Evolutionary conservation across 1,140 invertebrate species (phyloP), one percentile per base, ranked within the genome.

Genomic region (Hycleus cichorii): DNA sequence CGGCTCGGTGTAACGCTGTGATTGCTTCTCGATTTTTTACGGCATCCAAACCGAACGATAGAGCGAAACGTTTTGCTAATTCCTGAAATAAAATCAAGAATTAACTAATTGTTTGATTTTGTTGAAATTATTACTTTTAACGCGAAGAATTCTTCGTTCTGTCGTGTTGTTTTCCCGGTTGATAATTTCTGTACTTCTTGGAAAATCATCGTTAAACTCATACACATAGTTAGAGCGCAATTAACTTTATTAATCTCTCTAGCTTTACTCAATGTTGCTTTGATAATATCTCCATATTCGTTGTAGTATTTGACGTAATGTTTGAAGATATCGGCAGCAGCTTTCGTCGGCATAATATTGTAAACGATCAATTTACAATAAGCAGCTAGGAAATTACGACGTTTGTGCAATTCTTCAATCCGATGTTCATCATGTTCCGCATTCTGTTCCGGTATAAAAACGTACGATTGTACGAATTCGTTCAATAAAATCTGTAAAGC

Each of bases 261-360:
- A 1, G 93, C 92, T 78, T 98, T 98, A 50, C 91, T 90, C 63
- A 99, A 77, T 1, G 96, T 97, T 8, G 90, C 88, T 78, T 99
- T 99, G 50, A 99, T 97, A 51, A 99, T 99, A 74, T 99, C 97
- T n/a, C 97, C 97, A 79, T 97, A 99, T 74, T 98, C 94, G 74
- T 96, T 96, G 73, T 97, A 98, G 74, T 93, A 97, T 85, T 94
- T 97, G 49, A 97, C 93, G 74, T 98, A 98, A 75, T 98, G 91
- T 74, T 97, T 95, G 73, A 98, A 96, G 55, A 99, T 90, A 74
- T 95, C 92, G 1, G 93, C 89, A 11, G 93, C 94, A 63, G 89
- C 85, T 69, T 89, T 88, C 2, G 95, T 94, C 3, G 91, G 91
- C 68, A 98, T 85, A 60, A 98, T 90, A 73, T 98, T 97, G 77